Evolutionary conservation across 1,140 invertebrate genomes (phyloP).

Genomic region (Drosophila teissieri): DNA sequence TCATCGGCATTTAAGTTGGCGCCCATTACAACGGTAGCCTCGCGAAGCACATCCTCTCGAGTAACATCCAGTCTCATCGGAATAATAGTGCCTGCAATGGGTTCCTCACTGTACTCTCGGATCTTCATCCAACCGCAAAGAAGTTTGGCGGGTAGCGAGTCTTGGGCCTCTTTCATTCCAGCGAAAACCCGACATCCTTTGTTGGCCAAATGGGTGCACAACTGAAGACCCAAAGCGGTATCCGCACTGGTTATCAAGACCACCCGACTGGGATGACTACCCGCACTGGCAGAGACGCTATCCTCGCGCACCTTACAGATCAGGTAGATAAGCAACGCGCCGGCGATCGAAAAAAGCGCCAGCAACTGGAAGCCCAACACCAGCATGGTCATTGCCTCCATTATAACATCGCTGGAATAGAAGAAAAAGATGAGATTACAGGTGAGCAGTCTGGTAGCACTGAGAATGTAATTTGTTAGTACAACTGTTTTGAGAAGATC

Average conservation of each 20-base stretch:
- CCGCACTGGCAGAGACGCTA: conserved; percentile 69
- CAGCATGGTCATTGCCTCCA: conserved; percentile 91
- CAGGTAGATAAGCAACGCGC: conserved; percentile 90
- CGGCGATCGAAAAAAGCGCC: conserved; percentile 91
- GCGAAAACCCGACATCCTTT: conserved; percentile 91
- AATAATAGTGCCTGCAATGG: conserved; percentile 85
- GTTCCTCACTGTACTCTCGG: conserved; percentile 86
- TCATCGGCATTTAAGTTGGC: conserved; percentile 92
- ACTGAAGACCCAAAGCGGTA: conserved; percentile 89
- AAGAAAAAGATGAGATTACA: not conserved
- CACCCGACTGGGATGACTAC: conserved; percentile 85
- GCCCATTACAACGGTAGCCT: conserved; percentile 90
- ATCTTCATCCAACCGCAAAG: conserved; percentile 87
- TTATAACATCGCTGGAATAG: conserved; percentile 85
- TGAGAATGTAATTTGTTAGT: no score
- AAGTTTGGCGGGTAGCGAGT: conserved; percentile 85
- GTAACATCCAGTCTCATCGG: conserved; percentile 91
- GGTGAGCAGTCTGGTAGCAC: not conserved
- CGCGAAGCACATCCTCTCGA: conserved; percentile 91
- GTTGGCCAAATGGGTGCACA: conserved; percentile 87
- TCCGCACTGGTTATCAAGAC: conserved; percentile 92
- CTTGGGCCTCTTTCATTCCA: conserved; percentile 87
- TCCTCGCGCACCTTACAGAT: conserved; percentile 88
- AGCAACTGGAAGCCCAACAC: conserved; percentile 91
- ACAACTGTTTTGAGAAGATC: no score